These are phyloP conservation scores for Trochalopteron elliotii DNA, from an alignment of 2,113 vertebrate genomes.

Conservation along the genomic window DNA sequence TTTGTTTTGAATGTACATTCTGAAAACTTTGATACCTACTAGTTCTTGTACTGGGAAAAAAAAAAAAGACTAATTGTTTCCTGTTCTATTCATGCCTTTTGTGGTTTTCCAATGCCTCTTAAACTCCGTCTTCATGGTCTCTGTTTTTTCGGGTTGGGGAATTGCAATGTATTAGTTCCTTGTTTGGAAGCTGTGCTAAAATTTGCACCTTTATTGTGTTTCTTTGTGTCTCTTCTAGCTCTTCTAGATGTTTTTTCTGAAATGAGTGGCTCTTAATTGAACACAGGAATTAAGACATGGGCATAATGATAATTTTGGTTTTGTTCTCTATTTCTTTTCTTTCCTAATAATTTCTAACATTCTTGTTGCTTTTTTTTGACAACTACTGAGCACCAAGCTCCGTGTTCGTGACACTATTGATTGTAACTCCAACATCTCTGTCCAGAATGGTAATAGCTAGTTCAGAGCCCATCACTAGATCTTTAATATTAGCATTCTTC, in stretches of 20 bases:
- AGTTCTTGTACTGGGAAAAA: neutral
- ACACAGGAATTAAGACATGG: neutral
- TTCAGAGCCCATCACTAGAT: neutral
- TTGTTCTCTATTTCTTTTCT: neutral
- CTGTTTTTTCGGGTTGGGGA: neutral
- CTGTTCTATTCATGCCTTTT: neutral
- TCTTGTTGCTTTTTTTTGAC: neutral
- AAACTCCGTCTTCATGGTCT: neutral
- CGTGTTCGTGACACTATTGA: neutral
- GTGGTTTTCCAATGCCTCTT: neutral
- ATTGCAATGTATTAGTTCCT: rapidly evolving
- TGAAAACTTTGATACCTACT: neutral
- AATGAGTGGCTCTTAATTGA: neutral
- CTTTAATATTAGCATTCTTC: neutral
- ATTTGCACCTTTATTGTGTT: neutral
- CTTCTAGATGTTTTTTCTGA: neutral
- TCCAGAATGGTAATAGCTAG: neutral
- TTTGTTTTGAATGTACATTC: neutral
- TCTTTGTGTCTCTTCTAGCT: neutral
- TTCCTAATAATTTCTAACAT: neutral
- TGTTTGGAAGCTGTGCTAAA: neutral
- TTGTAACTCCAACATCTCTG: neutral
- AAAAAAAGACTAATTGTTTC: neutral
- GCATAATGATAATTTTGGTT: neutral
- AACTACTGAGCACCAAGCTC: neutral